A percentile compares a stretch with the other conserved stretches of the same genome.
phyloP scores from a whole-genome alignment of 2,797 vertebrate species.

The Artibeus lituratus region DNA sequence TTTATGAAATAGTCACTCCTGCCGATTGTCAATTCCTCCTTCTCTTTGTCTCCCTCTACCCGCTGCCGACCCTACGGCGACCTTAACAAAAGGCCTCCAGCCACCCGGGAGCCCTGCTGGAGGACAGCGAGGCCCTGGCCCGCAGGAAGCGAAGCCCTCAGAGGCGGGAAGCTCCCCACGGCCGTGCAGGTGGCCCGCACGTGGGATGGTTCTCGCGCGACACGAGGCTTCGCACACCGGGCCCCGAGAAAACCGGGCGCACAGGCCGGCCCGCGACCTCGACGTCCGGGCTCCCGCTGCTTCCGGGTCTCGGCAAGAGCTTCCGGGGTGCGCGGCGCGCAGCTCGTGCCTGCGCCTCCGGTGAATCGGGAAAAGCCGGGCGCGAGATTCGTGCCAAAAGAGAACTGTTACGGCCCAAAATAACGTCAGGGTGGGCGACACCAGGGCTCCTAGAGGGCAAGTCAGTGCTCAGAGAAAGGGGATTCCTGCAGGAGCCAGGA shows the following conservation, averaged over 20 bases:
- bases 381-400: fast-evolving
- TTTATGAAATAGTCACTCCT: background rate
- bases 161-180: fast-evolving
- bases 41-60: background rate
- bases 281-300: background rate
- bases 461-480: too few relatives aligned
- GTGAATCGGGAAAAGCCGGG: fast-evolving
- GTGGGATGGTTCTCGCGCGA: fast-evolving
- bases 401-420: fast-evolving
- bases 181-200: fast-evolving
- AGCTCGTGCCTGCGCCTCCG: fast-evolving
- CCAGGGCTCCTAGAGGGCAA: background rate
- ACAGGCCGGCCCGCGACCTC: fast-evolving
- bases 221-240: fast-evolving
- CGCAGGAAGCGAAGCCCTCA: background rate
- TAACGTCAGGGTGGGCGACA: background rate
- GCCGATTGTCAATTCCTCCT: background rate
- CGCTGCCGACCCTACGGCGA: background rate
- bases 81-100: background rate
- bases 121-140: background rate
- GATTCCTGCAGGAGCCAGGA: background rate
- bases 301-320: constrained; percentile 54
- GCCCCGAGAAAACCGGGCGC: fast-evolving
- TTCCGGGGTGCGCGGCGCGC: constrained; percentile 25
- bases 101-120: background rate